Percentiles rank a stretch among this genome's conserved stretches.
Evolutionary conservation across 2,797 vertebrate genomes (phyloP).

Genomic region (Epinephelus coioides): DNA sequence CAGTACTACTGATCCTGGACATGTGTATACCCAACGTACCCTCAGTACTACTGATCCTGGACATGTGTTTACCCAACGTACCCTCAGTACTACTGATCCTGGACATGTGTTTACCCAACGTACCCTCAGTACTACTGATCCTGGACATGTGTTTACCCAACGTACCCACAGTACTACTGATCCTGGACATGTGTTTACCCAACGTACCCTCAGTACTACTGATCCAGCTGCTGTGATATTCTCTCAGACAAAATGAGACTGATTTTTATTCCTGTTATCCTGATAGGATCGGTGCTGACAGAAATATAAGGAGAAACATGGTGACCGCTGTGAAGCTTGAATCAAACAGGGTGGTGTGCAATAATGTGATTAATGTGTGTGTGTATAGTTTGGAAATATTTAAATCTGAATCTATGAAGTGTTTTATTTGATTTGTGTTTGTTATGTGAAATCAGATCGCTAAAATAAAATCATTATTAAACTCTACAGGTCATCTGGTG

Average conservation of each 20-base stretch:
- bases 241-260: conserved; percentile 2
- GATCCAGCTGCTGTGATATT: not conserved
- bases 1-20: conserved; percentile 53
- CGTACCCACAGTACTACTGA: conserved; percentile 80
- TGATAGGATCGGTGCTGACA: not conserved
- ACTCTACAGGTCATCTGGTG: not conserved
- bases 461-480: conserved; percentile 54
- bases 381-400: conserved; percentile 74
- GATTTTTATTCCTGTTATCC: not conserved
- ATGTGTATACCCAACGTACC: conserved; percentile 66
- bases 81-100: conserved; percentile 59
- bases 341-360: conserved; percentile 75
- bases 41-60: conserved; percentile 56
- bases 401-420: conserved; percentile 73
- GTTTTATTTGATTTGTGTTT: conserved; percentile 56
- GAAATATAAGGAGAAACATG: conserved; percentile 6
- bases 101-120: conserved; percentile 48
- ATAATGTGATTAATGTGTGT: conserved; percentile 60
- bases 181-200: conserved; percentile 56
- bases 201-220: conserved; percentile 79
- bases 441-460: conserved; percentile 32
- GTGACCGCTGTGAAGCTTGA: not conserved
- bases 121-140: conserved; percentile 70
- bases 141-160: conserved; percentile 53
- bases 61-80: conserved; percentile 65